phyloP scores from a whole-genome alignment of 1,140 invertebrate species.

The Mylabris phalerata region DNA sequence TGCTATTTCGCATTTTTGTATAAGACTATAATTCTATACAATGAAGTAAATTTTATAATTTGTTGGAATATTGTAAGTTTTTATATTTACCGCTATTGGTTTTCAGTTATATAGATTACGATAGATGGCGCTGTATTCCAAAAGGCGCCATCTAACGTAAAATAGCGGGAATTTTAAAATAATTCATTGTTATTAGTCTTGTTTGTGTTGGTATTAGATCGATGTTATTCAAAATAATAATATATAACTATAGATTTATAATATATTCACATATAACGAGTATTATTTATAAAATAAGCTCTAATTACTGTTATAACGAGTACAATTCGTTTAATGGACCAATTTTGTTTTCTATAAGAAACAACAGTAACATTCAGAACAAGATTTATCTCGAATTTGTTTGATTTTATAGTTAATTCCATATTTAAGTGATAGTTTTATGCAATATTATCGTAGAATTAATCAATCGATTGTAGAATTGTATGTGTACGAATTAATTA shows the following conservation, averaged over 20 bases:
- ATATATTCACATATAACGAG: too few relatives aligned
- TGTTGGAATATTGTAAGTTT: constrained; percentile 13
- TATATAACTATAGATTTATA: constrained; percentile 8
- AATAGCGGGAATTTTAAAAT: not conserved
- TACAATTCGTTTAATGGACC: constrained; percentile 27
- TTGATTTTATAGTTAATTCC: constrained; percentile 7
- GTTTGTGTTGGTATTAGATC: not conserved
- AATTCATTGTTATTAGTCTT: not conserved
- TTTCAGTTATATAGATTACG: too few relatives aligned
- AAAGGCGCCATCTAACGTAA: not conserved
- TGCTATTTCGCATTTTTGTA: constrained; percentile 4
- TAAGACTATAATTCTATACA: constrained; percentile 9
- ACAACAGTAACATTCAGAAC: constrained; percentile 12
- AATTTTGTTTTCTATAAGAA: constrained; percentile 11
- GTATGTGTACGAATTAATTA: constrained; percentile 25
- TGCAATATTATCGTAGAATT: constrained; percentile 10
- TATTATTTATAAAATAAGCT: constrained; percentile 9
- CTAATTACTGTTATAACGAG: constrained; percentile 14
- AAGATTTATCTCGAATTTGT: constrained; percentile 21
- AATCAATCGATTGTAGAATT: constrained; percentile 13
- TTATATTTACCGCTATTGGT: not conserved
- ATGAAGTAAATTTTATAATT: constrained; percentile 12
- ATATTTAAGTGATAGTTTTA: constrained; percentile 8
- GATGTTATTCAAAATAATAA: constrained; percentile 9
- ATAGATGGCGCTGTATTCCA: not conserved